Evolutionary conservation across 1,140 invertebrate species (phyloP).

Genomic region (Philotrypesis tridentata): DNA sequence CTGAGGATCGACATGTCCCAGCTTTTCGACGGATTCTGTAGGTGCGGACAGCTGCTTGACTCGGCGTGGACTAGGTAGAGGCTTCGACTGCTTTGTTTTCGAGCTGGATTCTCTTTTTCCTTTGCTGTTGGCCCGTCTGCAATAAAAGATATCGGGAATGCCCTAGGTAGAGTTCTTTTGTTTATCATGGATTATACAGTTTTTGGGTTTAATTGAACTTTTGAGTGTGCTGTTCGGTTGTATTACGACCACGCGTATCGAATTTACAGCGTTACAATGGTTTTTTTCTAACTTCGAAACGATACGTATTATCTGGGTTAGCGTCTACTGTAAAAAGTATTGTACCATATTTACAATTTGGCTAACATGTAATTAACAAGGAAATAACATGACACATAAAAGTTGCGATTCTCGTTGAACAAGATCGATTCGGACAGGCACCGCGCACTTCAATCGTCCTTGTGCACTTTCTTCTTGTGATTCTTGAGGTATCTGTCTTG

Average conservation of each 20-base stretch:
- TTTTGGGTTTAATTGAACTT: not conserved
- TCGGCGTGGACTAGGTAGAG: not conserved
- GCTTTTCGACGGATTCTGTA: too few relatives aligned
- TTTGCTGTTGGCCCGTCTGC: constrained; percentile 1
- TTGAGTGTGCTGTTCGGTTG: not conserved
- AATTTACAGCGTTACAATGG: not conserved
- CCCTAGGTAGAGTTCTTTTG: not conserved
- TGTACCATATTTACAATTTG: not conserved
- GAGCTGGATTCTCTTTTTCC: not conserved
- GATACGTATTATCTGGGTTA: not conserved
- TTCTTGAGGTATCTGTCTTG: constrained; percentile 50
- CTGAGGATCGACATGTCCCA: too few relatives aligned
- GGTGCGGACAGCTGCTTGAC: not conserved
- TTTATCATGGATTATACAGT: not conserved
- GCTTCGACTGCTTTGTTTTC: not conserved
- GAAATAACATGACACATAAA: too few relatives aligned
- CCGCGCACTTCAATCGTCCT: not conserved
- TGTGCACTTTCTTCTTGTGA: constrained; percentile 49
- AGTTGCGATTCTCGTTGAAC: too few relatives aligned
- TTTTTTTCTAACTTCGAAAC: too few relatives aligned
- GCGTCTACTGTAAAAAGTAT: not conserved
- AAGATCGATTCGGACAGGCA: not conserved
- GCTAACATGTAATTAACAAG: not conserved
- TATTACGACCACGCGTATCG: not conserved
- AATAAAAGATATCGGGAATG: constrained; percentile 28